Evolutionary conservation across 2,888 invertebrate species (phyloP).

Genomic region (Drepana falcataria): DNA sequence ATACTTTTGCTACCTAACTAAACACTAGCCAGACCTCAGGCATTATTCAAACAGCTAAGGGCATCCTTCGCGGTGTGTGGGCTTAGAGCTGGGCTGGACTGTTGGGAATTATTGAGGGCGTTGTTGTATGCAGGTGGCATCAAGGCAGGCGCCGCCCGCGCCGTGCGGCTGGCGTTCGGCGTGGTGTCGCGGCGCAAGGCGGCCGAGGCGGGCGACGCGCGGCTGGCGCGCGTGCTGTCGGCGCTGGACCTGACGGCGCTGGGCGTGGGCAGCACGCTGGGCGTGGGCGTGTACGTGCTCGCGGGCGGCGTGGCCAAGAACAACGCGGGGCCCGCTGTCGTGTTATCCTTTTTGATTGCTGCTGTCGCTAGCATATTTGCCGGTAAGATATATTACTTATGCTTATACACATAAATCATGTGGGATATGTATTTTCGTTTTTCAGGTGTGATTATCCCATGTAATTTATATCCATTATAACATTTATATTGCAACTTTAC

Average conservation of each 20-base stretch:
- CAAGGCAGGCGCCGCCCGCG: constrained; percentile 54
- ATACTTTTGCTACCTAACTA: no score
- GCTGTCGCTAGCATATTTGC: constrained; percentile 94
- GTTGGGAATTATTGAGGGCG: no score
- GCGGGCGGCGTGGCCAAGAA: constrained; percentile 90
- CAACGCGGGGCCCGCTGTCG: constrained; percentile 91
- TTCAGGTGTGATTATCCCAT: no score
- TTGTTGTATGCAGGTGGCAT: constrained; percentile 54
- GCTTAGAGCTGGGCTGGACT: no score
- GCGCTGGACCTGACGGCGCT: constrained; percentile 91
- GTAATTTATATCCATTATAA: no score
- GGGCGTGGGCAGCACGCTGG: constrained; percentile 90
- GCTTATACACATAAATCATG: no score
- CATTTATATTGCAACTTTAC: no score
- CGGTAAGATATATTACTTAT: constrained; percentile 74
- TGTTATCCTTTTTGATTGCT: constrained; percentile 92
- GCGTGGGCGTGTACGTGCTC: constrained; percentile 94
- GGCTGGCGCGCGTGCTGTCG: constrained; percentile 85
- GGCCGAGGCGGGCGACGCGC: constrained; percentile 65
- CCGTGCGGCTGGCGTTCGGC: constrained; percentile 50
- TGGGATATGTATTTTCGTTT: no score
- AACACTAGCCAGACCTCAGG: no score
- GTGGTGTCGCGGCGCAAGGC: constrained; percentile 67
- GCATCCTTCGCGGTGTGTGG: no score
- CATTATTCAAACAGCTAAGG: no score